These are phyloP conservation scores for Cephus cinctus DNA, from an alignment of 1,140 invertebrate species.

Conservation along the genomic window DNA sequence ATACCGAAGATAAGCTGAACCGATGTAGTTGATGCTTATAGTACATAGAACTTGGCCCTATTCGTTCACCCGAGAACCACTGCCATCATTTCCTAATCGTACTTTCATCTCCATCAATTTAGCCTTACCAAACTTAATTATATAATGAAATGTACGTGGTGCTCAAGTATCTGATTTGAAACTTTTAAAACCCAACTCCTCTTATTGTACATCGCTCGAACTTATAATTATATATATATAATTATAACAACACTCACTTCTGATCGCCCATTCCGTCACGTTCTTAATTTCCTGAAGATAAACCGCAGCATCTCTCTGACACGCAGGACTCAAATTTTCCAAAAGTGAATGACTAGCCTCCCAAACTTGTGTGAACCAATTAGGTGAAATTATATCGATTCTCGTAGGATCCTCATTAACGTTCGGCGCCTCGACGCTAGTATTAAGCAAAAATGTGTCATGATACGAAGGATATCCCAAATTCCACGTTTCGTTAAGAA, in stretches of 20 bases:
- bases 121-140: too few species aligned
- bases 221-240: background rate
- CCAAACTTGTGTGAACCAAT: background rate
- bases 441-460: background rate
- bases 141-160: too few species aligned
- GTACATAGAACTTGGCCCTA: too few species aligned
- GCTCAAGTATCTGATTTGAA: too few species aligned
- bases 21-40: too few species aligned
- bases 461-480: background rate
- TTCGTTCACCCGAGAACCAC: too few species aligned
- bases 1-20: too few species aligned
- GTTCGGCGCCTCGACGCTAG: background rate
- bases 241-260: background rate
- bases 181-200: too few species aligned
- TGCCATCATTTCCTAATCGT: too few species aligned
- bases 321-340: background rate
- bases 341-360: background rate
- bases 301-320: background rate
- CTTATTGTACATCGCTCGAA: too few species aligned
- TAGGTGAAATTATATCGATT: background rate
- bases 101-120: too few species aligned
- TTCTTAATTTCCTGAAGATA: conserved; percentile 1
- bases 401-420: background rate
- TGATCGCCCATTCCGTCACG: conserved; percentile 1
- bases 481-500: background rate